phyloP scores from a whole-genome alignment of 2,888 invertebrate genomes.

The Ormyrus pomaceus region DNA sequence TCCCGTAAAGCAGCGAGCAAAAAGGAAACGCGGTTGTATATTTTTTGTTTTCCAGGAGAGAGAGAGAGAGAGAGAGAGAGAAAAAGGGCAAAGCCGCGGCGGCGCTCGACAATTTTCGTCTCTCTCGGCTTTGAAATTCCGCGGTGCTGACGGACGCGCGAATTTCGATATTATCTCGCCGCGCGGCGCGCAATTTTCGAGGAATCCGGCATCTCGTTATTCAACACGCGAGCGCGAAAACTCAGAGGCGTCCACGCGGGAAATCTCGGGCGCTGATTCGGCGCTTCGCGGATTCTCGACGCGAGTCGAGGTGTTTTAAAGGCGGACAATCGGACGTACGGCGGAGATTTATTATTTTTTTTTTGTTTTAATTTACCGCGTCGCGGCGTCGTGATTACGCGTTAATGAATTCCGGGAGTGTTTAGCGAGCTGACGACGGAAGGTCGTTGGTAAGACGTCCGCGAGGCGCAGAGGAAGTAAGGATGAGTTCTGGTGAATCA shows the following conservation, averaged over 20 bases:
- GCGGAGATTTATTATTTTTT: no score
- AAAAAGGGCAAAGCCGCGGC: conserved; percentile 20
- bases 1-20: neutral
- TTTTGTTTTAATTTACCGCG: no score
- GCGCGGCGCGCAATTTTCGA: conserved; percentile 44
- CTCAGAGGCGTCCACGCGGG: neutral
- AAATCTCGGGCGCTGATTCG: no score
- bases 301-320: no score
- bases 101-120: conserved; percentile 45
- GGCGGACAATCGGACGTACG: no score
- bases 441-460: neutral
- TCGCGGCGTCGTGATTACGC: neutral
- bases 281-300: no score
- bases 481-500: no score
- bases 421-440: neutral
- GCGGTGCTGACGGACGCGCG: conserved; percentile 48
- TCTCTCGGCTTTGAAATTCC: conserved; percentile 45
- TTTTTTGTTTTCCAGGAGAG: neutral
- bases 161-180: conserved; percentile 56
- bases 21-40: neutral
- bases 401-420: neutral
- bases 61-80: neutral
- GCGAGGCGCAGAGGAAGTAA: neutral
- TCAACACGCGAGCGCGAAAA: conserved; percentile 43
- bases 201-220: conserved; percentile 57